These are phyloP conservation scores for Pantherophis guttatus DNA, from an alignment of 2,113 vertebrate species.

Conservation along the genomic window DNA sequence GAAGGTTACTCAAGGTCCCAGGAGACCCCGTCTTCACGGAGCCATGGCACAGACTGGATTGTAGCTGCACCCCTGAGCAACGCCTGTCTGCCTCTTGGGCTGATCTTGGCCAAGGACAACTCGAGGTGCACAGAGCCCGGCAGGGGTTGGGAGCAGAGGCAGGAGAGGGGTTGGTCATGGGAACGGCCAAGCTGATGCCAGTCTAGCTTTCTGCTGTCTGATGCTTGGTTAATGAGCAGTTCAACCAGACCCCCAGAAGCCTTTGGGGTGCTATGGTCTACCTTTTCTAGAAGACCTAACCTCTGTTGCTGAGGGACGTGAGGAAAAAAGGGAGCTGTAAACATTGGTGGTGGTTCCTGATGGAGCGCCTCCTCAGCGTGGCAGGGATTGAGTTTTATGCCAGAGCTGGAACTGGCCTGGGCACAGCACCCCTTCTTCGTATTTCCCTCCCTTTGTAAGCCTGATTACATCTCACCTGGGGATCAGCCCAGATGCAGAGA, in stretches of 20 bases:
- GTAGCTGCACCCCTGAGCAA: not conserved
- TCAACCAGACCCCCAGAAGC: not conserved
- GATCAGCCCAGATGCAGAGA: not conserved
- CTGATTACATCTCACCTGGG: not conserved
- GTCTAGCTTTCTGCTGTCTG: not conserved
- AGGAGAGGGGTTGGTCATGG: not conserved
- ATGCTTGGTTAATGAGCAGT: not conserved
- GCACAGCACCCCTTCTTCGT: not conserved
- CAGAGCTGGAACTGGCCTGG: not conserved
- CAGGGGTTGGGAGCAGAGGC: not conserved
- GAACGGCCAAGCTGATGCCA: not conserved
- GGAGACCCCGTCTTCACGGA: not conserved
- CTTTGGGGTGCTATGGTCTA: too few relatives aligned
- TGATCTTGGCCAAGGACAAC: not conserved
- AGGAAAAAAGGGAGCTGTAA: not conserved
- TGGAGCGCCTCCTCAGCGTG: not conserved
- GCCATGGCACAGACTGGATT: not conserved
- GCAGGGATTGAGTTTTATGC: not conserved
- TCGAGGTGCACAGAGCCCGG: not conserved
- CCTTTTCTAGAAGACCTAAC: not conserved
- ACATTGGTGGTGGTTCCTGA: not conserved
- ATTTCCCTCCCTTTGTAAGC: not conserved
- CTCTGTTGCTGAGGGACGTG: not conserved
- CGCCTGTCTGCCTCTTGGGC: not conserved
- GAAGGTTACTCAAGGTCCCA: not conserved